Base-by-base conservation (phyloP, 2,888 invertebrate genomes). In the Boloria euphrosyne region DNA sequence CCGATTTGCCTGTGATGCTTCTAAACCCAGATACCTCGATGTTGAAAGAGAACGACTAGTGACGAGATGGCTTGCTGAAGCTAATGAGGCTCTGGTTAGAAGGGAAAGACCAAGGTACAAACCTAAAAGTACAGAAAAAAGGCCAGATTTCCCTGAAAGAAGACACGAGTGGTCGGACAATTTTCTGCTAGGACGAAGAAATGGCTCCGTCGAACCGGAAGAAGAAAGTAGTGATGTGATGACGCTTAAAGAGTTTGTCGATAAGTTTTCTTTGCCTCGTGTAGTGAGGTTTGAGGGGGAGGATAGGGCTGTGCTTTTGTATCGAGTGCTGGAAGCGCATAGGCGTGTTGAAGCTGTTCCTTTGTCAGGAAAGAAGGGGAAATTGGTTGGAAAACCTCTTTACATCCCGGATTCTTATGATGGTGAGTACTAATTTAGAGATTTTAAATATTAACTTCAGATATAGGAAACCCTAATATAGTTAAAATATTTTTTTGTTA, bases 391-490 rank as follows among this genome's bases (percentile, higher is more conserved):
- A 17, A 93, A 93, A 72, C 90, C 94, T 65, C 83, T 95, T 70
- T 94, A 93, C 76, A 94, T 95, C 80, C 95, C 95, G 71, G 95
- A 95, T 81, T 94, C 94, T 73, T 95, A 94, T 85, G 93, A 94
- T 84, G 95, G 95, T 95, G 74, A 93, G 93, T 90, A 38, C 10
- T 10, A 38, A 38, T 38, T 38, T 38, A 7, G 31, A 38, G 0
- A 7, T 38, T 10, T 38, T 10, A 7, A 10, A 38, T 7, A 38
- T 7, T 38, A 7, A 38, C 31, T 38, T 22, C 1, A 22, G 22
- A 22, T 22, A 22, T 22, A 22, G 22, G 3, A 22, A 22, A 22
- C 22, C 10, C 31, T 38, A 38, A 38, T 38, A 38, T 38, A 10
- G 7, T 38, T 38, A 7, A 10, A 38, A 38, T 38, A 10, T 7